These are phyloP conservation scores for Megathymus violae DNA, from an alignment of 1,140 invertebrate species.

Conservation along the genomic window DNA sequence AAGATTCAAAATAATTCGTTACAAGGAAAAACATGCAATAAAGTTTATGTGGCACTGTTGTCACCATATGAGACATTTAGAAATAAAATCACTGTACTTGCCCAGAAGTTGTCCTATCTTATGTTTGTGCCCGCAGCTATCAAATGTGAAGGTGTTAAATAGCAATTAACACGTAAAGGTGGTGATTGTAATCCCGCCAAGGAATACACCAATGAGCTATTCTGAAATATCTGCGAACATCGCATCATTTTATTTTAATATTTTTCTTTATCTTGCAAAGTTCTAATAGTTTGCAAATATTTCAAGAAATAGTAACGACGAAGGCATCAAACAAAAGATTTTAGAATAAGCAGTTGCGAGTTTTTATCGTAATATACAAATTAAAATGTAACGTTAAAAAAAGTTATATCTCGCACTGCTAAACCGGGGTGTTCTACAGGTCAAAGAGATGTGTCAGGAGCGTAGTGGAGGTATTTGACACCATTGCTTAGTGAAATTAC, in stretches of 20 bases:
- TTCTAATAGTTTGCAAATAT: constrained; percentile 44
- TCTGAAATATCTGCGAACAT: constrained; percentile 49
- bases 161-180: constrained; percentile 42
- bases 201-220: constrained; percentile 8
- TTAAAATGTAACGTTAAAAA: constrained; percentile 17
- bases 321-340: constrained; percentile 80
- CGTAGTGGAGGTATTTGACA: constrained; percentile 70
- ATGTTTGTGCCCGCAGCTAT: constrained; percentile 75
- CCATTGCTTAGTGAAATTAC: constrained; percentile 63
- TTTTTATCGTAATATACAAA: constrained; percentile 45
- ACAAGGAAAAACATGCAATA: neutral
- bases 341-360: constrained; percentile 64
- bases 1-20: too few species aligned
- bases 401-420: constrained; percentile 71
- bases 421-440: constrained; percentile 73
- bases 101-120: constrained; percentile 76
- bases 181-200: constrained; percentile 68
- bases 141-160: neutral
- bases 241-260: constrained; percentile 4
- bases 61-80: constrained; percentile 7
- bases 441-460: constrained; percentile 80
- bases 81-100: constrained; percentile 63
- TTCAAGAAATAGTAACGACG: constrained; percentile 35
- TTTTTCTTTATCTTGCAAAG: constrained; percentile 2
- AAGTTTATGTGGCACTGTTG: neutral